A percentile compares a stretch with the other conserved stretches of the same genome.
phyloP scores from a whole-genome alignment of 2,113 vertebrate species.

The Ophthalmotilapia sp. region DNA sequence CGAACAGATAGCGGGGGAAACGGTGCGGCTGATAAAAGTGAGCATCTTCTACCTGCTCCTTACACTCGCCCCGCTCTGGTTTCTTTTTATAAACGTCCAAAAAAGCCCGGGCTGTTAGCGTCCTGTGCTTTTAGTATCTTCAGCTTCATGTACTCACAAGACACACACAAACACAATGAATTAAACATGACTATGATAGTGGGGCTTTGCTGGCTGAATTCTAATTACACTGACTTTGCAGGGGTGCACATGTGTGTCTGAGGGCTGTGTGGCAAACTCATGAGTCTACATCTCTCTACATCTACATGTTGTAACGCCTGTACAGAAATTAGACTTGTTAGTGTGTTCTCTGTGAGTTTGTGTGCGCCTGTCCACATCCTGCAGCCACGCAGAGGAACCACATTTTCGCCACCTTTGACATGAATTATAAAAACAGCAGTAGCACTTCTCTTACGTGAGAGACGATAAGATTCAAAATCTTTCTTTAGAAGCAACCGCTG shows the following conservation, averaged over 20 bases:
- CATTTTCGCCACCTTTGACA: not conserved
- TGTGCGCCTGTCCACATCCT: not conserved
- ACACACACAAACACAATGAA: constrained; percentile 51
- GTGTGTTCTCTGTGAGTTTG: not conserved
- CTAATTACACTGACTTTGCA: constrained; percentile 65
- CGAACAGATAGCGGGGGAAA: not conserved
- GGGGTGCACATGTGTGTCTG: constrained; percentile 14
- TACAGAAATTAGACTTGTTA: not conserved
- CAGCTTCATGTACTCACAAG: constrained; percentile 6
- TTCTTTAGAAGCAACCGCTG: not conserved
- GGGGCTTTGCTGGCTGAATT: constrained; percentile 66
- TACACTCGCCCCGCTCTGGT: not conserved
- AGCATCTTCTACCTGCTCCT: not conserved
- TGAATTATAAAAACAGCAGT: not conserved
- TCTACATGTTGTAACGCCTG: not conserved
- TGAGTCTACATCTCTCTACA: not conserved
- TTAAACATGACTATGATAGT: constrained; percentile 73
- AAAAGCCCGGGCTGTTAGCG: not conserved
- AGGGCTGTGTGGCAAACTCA: not conserved
- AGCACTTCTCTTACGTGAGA: not conserved
- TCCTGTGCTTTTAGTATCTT: constrained; percentile 12
- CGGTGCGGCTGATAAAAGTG: not conserved
- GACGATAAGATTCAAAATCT: not conserved
- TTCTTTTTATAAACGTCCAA: constrained; percentile 34
- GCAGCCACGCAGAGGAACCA: not conserved